Conservation (phyloP, 2,888 invertebrate genomes). For the Xestobium rufovillosum region DNA sequence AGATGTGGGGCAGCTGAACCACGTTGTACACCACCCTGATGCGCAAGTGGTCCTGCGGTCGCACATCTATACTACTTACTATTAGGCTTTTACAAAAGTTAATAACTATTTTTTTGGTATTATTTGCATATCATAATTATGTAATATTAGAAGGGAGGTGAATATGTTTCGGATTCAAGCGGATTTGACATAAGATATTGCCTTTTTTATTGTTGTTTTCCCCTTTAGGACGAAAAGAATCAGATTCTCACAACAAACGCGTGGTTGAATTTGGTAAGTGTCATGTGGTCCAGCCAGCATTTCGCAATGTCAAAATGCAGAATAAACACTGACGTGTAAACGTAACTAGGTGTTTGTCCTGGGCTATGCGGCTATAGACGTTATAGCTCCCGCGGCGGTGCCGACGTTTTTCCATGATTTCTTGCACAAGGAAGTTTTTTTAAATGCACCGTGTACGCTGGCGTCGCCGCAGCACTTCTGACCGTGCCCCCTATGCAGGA, state of each 20-base stretch:
- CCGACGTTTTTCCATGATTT: constrained; percentile 16
- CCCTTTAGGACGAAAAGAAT: constrained; percentile 93
- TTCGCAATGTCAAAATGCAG: constrained; percentile 40
- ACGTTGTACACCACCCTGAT: too few relatives aligned
- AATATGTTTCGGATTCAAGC: too few relatives aligned
- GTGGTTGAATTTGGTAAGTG: constrained; percentile 97
- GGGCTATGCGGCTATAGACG: constrained; percentile 42
- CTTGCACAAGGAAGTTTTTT: too few relatives aligned
- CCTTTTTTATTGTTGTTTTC: constrained; percentile 48
- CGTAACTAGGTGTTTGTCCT: constrained; percentile 36
- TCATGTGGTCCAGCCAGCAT: constrained; percentile 43
- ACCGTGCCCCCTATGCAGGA: constrained; percentile 9
- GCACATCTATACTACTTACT: too few relatives aligned
- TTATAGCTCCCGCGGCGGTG: constrained; percentile 33
- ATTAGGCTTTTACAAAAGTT: too few relatives aligned
- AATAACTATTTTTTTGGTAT: too few relatives aligned
- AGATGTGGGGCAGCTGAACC: too few relatives aligned
- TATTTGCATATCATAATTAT: too few relatives aligned
- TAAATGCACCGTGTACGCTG: too few relatives aligned
- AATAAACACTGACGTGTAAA: constrained; percentile 31
- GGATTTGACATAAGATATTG: constrained; percentile 27
- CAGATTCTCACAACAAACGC: constrained; percentile 97
- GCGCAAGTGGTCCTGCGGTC: too few relatives aligned
- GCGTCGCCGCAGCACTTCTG: constrained; percentile 3
- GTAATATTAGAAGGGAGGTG: too few relatives aligned